Conservation (phyloP, 2,113 vertebrate genomes). For the Nycticorax nycticorax region DNA sequence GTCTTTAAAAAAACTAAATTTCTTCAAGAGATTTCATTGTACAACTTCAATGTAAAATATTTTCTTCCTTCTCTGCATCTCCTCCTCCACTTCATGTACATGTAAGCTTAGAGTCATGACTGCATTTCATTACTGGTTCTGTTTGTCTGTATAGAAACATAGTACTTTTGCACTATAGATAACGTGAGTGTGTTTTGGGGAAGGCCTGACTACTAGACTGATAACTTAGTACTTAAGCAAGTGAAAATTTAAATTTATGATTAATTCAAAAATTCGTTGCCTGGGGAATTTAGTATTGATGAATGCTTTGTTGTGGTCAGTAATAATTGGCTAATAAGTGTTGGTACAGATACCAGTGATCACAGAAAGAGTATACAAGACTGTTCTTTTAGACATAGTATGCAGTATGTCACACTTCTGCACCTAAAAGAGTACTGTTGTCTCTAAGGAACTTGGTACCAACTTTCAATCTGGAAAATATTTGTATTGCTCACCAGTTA, state of each 20-base stretch:
- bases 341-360: not conserved
- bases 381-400: not conserved
- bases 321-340: not conserved
- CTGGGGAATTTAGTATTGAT: not conserved
- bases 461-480: not conserved
- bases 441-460: not conserved
- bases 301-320: not conserved
- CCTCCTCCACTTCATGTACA: not conserved
- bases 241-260: not conserved
- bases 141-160: not conserved
- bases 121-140: not conserved
- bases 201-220: not conserved
- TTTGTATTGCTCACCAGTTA: not conserved
- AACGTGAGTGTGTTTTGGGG: not conserved
- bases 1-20: not conserved
- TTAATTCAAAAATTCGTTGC: not conserved
- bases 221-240: not conserved
- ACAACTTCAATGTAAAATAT: not conserved
- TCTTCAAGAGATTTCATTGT: not conserved
- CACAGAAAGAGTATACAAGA: not conserved
- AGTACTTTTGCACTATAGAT: not conserved
- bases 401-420: not conserved
- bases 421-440: not conserved
- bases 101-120: not conserved
- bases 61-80: not conserved